Evolutionary conservation across 1,140 invertebrate species (phyloP).

Genomic region (Zaprionus ghesquierei): DNA sequence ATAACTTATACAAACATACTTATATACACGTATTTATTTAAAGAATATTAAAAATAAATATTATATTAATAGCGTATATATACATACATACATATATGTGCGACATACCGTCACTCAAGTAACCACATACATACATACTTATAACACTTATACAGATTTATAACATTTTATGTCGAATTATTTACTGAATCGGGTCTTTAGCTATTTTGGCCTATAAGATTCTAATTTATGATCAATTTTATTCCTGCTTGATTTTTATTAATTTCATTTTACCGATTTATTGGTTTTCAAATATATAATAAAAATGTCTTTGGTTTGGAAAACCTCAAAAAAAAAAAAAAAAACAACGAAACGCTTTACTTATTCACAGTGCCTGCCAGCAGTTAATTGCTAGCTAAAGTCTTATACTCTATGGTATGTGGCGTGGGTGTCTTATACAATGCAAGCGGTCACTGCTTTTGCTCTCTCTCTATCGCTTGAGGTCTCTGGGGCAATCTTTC

Average conservation of each 20-base stretch:
- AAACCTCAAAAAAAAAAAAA: slow-evolving; percentile 36
- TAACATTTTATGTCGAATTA: slow-evolving; percentile 44
- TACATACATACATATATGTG: slow-evolving; percentile 49
- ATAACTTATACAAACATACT: slow-evolving; percentile 51
- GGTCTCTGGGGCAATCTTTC: not conserved
- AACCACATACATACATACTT: slow-evolving; percentile 36
- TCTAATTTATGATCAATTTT: slow-evolving; percentile 45
- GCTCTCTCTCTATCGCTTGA: not conserved
- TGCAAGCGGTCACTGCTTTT: not conserved
- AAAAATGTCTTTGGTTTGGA: slow-evolving; percentile 74
- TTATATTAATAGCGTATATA: slow-evolving; percentile 61
- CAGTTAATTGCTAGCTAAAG: no score
- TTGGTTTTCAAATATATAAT: slow-evolving; percentile 45
- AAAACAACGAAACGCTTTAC: not conserved
- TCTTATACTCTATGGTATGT: not conserved
- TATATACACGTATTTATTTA: slow-evolving; percentile 47
- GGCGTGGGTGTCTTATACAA: not conserved
- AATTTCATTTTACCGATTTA: slow-evolving; percentile 62
- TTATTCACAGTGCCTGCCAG: not conserved
- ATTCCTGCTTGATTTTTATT: slow-evolving; percentile 59
- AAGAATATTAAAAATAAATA: slow-evolving; percentile 49
- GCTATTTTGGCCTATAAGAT: slow-evolving; percentile 42
- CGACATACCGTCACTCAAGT: slow-evolving; percentile 59
- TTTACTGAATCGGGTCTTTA: slow-evolving; percentile 42
- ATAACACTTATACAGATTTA: slow-evolving; percentile 26